Percentiles rank a stretch among this genome's conserved stretches.
These are phyloP conservation scores for Yasuhikotakia modesta DNA, from an alignment of 2,797 vertebrate species.

Conservation along the genomic window DNA sequence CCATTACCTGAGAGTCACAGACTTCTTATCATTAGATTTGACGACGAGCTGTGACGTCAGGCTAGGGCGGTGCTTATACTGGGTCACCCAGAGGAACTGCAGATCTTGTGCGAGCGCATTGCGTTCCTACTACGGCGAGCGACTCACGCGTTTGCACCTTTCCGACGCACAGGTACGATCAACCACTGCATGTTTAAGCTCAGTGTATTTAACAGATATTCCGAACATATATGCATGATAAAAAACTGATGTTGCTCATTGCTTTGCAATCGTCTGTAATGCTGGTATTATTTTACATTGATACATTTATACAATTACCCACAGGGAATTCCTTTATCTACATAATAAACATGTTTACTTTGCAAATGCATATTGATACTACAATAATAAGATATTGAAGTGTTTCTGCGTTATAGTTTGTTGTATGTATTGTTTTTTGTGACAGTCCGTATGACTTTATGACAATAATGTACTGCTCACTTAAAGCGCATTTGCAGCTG, in stretches of 20 bases:
- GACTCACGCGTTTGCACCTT: slow-evolving; percentile 7
- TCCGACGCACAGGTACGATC: slow-evolving; percentile 40
- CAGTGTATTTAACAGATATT: background rate
- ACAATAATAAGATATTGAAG: background rate
- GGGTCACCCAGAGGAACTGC: slow-evolving; percentile 49
- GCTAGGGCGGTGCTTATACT: slow-evolving; percentile 53
- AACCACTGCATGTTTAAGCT: background rate
- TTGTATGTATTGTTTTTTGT: background rate
- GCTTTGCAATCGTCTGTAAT: background rate
- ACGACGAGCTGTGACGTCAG: slow-evolving; percentile 55
- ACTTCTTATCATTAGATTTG: slow-evolving; percentile 13
- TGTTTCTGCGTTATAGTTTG: background rate
- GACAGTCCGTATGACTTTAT: background rate
- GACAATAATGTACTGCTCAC: slow-evolving; percentile 5
- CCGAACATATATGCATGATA: background rate
- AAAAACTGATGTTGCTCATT: background rate
- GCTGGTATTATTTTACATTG: background rate
- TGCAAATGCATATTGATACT: background rate
- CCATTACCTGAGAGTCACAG: slow-evolving; percentile 20
- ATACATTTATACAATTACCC: background rate
- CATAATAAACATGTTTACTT: background rate
- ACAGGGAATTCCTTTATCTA: background rate
- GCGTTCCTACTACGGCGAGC: background rate
- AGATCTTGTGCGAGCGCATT: background rate
- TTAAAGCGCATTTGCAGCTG: background rate